These are phyloP conservation scores for Neosilurus mollespiculum DNA, from an alignment of 2,797 vertebrate genomes.

Conservation along the genomic window DNA sequence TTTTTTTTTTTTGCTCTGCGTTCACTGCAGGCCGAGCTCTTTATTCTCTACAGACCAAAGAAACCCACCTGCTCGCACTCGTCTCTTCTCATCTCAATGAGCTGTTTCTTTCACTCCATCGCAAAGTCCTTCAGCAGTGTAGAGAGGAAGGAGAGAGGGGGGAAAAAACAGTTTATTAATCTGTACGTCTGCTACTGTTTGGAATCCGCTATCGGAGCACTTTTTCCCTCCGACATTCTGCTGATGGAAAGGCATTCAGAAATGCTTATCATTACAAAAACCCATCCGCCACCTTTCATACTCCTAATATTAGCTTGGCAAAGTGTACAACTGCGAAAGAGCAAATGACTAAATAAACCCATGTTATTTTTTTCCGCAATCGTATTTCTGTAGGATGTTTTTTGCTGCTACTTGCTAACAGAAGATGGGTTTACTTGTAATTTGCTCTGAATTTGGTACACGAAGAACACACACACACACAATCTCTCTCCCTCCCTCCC, in stretches of 20 bases:
- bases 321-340: conserved; percentile 44
- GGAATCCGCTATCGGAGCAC: conserved; percentile 50
- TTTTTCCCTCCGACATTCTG: conserved; percentile 50
- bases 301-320: conserved; percentile 47
- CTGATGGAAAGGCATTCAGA: conserved; percentile 56
- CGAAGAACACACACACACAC: background rate
- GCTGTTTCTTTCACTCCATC: conserved; percentile 45
- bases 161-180: conserved; percentile 52
- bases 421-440: background rate
- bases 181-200: conserved; percentile 49
- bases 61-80: conserved; percentile 46
- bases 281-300: conserved; percentile 43
- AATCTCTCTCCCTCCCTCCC: background rate
- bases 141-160: conserved; percentile 11
- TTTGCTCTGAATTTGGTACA: conserved; percentile 4
- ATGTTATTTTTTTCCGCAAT: background rate
- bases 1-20: conserved; percentile 26
- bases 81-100: conserved; percentile 49
- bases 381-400: background rate
- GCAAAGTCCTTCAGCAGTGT: conserved; percentile 46
- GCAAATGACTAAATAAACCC: conserved; percentile 38
- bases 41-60: conserved; percentile 48
- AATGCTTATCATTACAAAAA: conserved; percentile 59
- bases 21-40: conserved; percentile 43
- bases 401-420: conserved; percentile 1